Evolutionary conservation across 2,888 invertebrate species (phyloP), one percentile per base, ranked within the genome.

Genomic region (Ennomos fuscantarius): DNA sequence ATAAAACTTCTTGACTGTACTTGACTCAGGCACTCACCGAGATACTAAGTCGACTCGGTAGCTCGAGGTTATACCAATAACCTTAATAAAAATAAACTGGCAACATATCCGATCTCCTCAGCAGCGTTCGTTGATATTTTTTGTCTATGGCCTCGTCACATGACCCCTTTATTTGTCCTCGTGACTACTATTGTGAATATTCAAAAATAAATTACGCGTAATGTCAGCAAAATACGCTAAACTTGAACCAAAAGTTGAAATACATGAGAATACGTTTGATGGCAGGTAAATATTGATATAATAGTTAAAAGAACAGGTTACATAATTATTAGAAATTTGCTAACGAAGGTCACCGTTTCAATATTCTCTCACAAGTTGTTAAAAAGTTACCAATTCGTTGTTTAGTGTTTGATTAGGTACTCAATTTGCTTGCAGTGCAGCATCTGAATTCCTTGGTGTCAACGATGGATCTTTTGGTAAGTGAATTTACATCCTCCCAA

Each of bases 91-190:
- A 1, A 15, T 2, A 40, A 40, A 10, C 11, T 62, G 57, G 60
- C 60, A 58, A 53, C 43, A 62, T 39, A 15, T 3, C 3, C 15
- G 3, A 15, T 3, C 3, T 15, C 3, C 3, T 3, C 13, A n/a
- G n/a, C n/a, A n/a, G n/a, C n/a, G 33, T 32, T 35, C 31, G 35
- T 12, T 65, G 48, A 54, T 15, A 15, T 70, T 48, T 59, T 54
- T 81, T 81, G 81, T 85, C 82, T 87, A 75, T 89, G 79, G 67
- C 61, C 47, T 74, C 73, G 86, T 95, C 95, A 95, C 95, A 95
- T 95, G 95, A 95, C 94, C 94, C 88, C 89, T 92, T 88, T 93
- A 92, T 86, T 94, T 94, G 94, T 94, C 93, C 95, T 94, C 94
- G 94, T 95, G 95, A 95, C 93, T 94, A 94, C 93, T 64, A 90